Conservation (phyloP, 2,797 vertebrate species). For the Acanthiza pusilla region DNA sequence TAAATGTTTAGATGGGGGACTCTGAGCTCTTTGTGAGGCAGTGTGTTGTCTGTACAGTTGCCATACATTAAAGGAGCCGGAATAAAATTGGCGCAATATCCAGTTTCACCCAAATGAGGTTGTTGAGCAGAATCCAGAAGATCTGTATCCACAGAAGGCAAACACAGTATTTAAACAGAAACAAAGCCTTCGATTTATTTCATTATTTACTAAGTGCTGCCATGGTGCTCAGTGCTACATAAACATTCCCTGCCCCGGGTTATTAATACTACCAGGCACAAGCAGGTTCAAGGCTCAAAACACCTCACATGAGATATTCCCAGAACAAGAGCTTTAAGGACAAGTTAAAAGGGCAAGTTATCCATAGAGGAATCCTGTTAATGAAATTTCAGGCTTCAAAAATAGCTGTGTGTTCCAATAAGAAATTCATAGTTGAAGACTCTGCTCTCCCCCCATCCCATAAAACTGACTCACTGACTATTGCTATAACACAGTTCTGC, state of each 20-base stretch:
- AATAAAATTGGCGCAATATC: background rate
- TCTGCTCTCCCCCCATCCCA: background rate
- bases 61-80: background rate
- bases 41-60: background rate
- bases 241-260: conserved; percentile 12
- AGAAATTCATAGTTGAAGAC: background rate
- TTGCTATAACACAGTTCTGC: background rate
- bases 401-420: background rate
- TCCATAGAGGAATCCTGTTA: background rate
- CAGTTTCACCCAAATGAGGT: conserved; percentile 31
- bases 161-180: conserved; percentile 32
- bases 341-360: background rate
- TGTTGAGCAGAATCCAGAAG: conserved; percentile 25
- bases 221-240: conserved; percentile 28
- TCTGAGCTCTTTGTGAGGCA: background rate
- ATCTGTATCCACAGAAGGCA: conserved; percentile 17
- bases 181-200: conserved; percentile 41
- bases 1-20: background rate
- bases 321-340: background rate
- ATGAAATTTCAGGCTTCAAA: background rate
- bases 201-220: conserved; percentile 47
- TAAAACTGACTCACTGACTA: background rate
- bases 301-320: background rate
- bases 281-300: background rate
- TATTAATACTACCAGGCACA: conserved; percentile 16